These are phyloP conservation scores for Eupithecia abbreviata DNA, from an alignment of 2,888 invertebrate genomes.

Conservation along the genomic window DNA sequence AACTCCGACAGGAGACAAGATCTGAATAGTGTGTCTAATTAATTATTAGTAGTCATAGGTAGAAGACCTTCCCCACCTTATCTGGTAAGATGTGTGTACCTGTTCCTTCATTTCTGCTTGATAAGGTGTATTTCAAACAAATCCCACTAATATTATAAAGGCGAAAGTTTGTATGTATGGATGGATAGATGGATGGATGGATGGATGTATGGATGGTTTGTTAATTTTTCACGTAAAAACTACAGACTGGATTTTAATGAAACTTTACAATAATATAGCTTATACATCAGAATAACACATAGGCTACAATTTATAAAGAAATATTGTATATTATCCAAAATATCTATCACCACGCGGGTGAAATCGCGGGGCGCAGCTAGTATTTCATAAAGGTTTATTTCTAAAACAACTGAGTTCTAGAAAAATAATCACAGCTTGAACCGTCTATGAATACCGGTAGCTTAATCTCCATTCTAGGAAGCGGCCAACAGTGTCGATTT, in stretches of 20 bases:
- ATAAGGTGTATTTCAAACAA: background rate
- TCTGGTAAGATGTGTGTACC: background rate
- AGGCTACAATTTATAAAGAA: too few species aligned
- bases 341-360: too few species aligned
- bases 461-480: background rate
- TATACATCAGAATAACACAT: too few species aligned
- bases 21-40: background rate
- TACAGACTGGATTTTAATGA: too few species aligned
- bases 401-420: background rate
- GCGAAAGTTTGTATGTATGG: too few species aligned
- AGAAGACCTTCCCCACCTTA: background rate
- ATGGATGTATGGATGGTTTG: too few species aligned
- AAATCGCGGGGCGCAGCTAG: too few species aligned
- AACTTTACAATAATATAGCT: too few species aligned
- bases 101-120: background rate
- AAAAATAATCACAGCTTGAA: background rate
- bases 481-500: background rate
- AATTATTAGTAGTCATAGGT: background rate
- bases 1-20: background rate
- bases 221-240: too few species aligned
- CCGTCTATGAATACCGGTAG: background rate
- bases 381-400: background rate
- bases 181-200: too few species aligned
- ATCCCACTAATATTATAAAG: too few species aligned
- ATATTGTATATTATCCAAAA: too few species aligned